Evolutionary conservation across 1,140 invertebrate species (phyloP).

Genomic region (Philotrypesis tridentata): DNA sequence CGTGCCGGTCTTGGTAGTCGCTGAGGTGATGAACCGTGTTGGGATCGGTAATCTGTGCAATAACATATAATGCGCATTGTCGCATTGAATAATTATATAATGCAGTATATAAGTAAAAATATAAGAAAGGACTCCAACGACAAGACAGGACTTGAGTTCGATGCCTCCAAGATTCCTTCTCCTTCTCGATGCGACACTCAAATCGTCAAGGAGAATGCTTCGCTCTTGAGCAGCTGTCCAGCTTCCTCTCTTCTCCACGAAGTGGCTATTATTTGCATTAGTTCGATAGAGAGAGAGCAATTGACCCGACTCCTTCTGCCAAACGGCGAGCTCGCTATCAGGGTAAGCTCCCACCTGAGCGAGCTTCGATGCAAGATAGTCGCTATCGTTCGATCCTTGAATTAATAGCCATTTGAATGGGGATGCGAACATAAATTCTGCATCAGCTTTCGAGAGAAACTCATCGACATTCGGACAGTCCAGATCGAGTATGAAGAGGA

Average conservation of each 20-base stretch:
- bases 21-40: conserved; percentile 77
- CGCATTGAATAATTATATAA: no score
- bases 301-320: not conserved
- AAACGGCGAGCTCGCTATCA: conserved; percentile 59
- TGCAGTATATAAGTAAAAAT: not conserved
- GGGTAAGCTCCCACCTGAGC: conserved; percentile 50
- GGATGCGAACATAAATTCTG: conserved; percentile 54
- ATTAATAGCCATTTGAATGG: conserved; percentile 63
- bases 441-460: conserved; percentile 51
- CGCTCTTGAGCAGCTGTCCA: conserved; percentile 52
- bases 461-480: conserved; percentile 14
- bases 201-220: conserved; percentile 33
- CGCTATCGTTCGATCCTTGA: conserved; percentile 42
- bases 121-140: conserved; percentile 54
- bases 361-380: conserved; percentile 48
- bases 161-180: conserved; percentile 57
- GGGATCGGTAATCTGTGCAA: conserved; percentile 73
- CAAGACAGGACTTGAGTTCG: conserved; percentile 58
- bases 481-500: conserved; percentile 17
- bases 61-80: not conserved
- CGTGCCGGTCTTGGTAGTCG: conserved; percentile 76
- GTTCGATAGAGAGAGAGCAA: not conserved
- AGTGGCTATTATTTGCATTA: not conserved
- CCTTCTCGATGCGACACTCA: conserved; percentile 51
- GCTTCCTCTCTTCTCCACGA: conserved; percentile 51